Percentiles rank a stretch among this genome's conserved stretches.
phyloP scores from a whole-genome alignment of 2,113 vertebrate genomes.

The Murina feae region DNA sequence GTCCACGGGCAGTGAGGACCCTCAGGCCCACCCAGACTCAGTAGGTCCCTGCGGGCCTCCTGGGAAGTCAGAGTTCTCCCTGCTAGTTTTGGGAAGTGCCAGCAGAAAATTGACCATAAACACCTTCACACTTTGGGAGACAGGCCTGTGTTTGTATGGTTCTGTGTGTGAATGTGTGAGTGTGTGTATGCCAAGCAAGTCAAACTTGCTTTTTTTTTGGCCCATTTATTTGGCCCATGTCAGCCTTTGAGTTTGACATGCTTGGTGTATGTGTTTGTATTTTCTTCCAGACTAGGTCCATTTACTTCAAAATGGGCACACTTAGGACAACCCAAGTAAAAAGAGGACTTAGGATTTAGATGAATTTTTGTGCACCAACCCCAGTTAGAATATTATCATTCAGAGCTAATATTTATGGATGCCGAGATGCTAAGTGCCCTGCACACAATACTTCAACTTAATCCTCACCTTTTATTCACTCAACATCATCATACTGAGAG shows the following conservation, averaged over 20 bases:
- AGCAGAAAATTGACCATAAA: neutral
- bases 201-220: no score
- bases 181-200: no score
- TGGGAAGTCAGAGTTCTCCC: neutral
- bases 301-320: neutral
- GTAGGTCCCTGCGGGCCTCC: no score
- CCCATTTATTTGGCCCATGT: no score
- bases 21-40: neutral
- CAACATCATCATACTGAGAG: neutral
- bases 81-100: neutral
- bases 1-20: fast-evolving
- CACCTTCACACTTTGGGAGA: neutral
- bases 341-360: neutral
- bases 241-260: no score
- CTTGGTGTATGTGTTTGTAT: no score
- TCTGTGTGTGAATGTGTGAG: neutral
- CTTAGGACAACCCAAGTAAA: neutral
- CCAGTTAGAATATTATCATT: neutral
- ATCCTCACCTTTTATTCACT: neutral
- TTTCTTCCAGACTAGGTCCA: neutral
- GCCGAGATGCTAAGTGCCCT: neutral
- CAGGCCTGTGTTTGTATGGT: fast-evolving
- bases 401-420: neutral
- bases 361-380: neutral
- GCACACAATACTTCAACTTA: neutral